These are phyloP conservation scores for Ramphastos sulfuratus DNA, from an alignment of 2,113 vertebrate species.

Conservation along the genomic window DNA sequence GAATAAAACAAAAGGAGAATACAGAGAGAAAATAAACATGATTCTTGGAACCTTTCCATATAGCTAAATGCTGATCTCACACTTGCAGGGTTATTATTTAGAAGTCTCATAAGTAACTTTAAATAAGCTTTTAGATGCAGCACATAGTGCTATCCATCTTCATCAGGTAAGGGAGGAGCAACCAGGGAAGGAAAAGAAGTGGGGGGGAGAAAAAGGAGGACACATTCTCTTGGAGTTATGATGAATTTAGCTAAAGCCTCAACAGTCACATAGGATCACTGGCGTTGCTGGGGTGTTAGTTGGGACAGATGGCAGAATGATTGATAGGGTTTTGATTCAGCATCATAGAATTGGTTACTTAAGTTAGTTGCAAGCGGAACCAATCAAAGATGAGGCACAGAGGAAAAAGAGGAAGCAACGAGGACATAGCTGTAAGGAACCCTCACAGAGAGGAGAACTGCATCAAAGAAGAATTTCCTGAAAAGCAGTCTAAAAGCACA, in stretches of 20 bases:
- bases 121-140: constrained; percentile 1
- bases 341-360: not conserved
- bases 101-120: not conserved
- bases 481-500: not conserved
- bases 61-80: not conserved
- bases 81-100: not conserved
- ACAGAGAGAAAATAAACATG: not conserved
- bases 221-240: not conserved
- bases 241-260: not conserved
- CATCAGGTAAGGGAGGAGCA: not conserved
- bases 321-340: not conserved
- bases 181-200: not conserved
- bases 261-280: not conserved
- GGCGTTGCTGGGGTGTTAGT: not conserved
- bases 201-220: not conserved
- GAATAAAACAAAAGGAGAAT: not conserved
- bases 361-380: constrained; percentile 13
- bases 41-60: not conserved
- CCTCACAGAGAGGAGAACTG: not conserved
- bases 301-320: not conserved
- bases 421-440: not conserved
- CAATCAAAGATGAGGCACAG: not conserved
- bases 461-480: not conserved
- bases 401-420: not conserved
- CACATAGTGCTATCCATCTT: not conserved